phyloP scores from a whole-genome alignment of 2,797 vertebrate genomes.

The Malurus splendens region DNA sequence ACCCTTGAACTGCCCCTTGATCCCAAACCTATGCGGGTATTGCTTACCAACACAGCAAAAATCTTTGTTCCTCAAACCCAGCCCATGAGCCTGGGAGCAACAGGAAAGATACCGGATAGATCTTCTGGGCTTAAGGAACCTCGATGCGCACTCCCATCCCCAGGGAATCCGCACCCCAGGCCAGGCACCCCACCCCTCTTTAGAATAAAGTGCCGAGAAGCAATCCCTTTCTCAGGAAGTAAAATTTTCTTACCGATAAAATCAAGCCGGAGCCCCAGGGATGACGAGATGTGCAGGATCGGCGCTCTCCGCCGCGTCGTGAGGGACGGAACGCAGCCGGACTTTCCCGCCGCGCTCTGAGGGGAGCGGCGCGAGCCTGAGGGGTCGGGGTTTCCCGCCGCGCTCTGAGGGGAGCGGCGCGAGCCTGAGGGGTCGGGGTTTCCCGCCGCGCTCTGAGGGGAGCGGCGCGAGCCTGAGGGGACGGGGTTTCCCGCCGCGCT shows the following conservation, averaged over 20 bases:
- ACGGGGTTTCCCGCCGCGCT: not conserved
- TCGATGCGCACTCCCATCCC: fast-evolving
- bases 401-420: not conserved
- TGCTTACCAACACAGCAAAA: too few relatives aligned
- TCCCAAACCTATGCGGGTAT: fast-evolving
- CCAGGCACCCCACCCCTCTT: not conserved
- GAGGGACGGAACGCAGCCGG: too few relatives aligned
- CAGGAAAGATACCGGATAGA: fast-evolving
- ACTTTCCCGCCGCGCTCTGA: not conserved
- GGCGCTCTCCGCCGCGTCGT: too few relatives aligned
- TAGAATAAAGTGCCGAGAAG: not conserved
- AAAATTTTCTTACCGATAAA: not conserved
- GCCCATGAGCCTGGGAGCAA: fast-evolving
- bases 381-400: not conserved
- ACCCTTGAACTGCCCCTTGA: fast-evolving
- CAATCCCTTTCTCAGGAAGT: not conserved
- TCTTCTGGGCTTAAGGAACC: fast-evolving
- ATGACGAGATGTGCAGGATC: fast-evolving
- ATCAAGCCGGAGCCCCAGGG: not conserved
- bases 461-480: too few relatives aligned
- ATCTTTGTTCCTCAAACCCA: fast-evolving
- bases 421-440: not conserved
- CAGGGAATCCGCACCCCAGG: not conserved
- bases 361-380: not conserved
- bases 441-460: too few relatives aligned